Evolutionary conservation across 2,888 invertebrate genomes (phyloP).

Genomic region (Abscondita cerata): DNA sequence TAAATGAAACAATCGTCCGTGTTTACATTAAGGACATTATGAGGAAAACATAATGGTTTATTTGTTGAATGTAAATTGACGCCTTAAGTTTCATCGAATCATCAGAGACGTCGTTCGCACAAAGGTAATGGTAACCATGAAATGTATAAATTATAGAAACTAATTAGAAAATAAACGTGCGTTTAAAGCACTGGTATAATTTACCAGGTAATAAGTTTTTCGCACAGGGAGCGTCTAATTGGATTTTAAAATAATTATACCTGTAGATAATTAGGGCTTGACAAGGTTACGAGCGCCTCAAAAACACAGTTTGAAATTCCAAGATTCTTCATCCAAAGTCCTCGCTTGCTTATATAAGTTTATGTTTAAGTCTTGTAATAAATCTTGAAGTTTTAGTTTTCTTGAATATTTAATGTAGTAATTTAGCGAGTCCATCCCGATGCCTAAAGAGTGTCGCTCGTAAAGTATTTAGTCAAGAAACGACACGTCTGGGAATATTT

Average conservation of each 20-base stretch:
- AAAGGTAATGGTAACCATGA: slow-evolving; percentile 10
- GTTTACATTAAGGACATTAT: too few relatives aligned
- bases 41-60: too few relatives aligned
- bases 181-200: slow-evolving; percentile 34
- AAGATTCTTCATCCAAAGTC: slow-evolving; percentile 17
- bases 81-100: background rate
- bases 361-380: slow-evolving; percentile 16
- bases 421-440: slow-evolving; percentile 11
- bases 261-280: slow-evolving; percentile 46
- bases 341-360: slow-evolving; percentile 18
- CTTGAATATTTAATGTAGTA: slow-evolving; percentile 17
- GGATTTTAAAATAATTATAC: slow-evolving; percentile 48
- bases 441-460: slow-evolving; percentile 14
- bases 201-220: slow-evolving; percentile 46
- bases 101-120: background rate
- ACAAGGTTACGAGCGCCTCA: slow-evolving; percentile 35
- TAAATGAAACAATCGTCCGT: too few relatives aligned
- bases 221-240: slow-evolving; percentile 45
- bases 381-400: slow-evolving; percentile 22
- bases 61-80: too few relatives aligned
- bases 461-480: slow-evolving; percentile 13
- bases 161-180: slow-evolving; percentile 29
- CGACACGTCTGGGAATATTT: slow-evolving; percentile 10
- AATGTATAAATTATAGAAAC: slow-evolving; percentile 19
- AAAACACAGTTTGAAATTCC: slow-evolving; percentile 22